phyloP scores from a whole-genome alignment of 2,888 invertebrate species.

The Fragum whitleyi region DNA sequence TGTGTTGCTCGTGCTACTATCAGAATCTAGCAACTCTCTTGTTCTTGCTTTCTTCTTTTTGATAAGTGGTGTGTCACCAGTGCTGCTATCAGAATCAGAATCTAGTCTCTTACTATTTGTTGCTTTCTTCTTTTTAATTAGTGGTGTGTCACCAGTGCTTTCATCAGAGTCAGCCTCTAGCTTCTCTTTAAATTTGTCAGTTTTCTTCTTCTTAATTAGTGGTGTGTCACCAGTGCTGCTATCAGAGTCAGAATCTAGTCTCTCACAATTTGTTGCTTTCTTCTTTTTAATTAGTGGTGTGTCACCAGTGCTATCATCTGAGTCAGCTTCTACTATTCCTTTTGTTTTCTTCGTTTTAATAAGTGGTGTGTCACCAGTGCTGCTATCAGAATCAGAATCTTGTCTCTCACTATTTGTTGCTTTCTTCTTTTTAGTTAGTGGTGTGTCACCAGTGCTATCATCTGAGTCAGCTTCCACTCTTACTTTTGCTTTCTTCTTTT shows the following conservation, averaged over 20 bases:
- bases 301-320: constrained; percentile 5
- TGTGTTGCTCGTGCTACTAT: constrained; percentile 18
- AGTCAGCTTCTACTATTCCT: not conserved
- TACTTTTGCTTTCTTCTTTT: not conserved
- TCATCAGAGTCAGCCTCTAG: too few species aligned
- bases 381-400: not conserved
- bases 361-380: constrained; percentile 14
- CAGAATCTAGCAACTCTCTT: not conserved
- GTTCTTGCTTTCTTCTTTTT: not conserved
- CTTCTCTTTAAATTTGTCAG: not conserved
- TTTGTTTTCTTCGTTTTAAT: not conserved
- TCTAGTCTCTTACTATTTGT: too few species aligned
- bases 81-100: not conserved
- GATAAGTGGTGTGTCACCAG: constrained; percentile 6
- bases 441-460: too few species aligned
- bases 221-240: constrained; percentile 21
- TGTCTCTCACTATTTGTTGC: too few species aligned
- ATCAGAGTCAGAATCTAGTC: not conserved
- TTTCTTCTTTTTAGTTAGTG: too few species aligned
- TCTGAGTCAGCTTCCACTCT: too few species aligned
- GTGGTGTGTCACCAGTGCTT: too few species aligned
- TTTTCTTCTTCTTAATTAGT: not conserved
- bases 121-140: too few species aligned
- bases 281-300: constrained; percentile 1
- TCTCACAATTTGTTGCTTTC: not conserved